Evolutionary conservation across 1,140 invertebrate species (phyloP), one percentile per base, ranked within the genome.

Genomic region (Micrasema minimum): DNA sequence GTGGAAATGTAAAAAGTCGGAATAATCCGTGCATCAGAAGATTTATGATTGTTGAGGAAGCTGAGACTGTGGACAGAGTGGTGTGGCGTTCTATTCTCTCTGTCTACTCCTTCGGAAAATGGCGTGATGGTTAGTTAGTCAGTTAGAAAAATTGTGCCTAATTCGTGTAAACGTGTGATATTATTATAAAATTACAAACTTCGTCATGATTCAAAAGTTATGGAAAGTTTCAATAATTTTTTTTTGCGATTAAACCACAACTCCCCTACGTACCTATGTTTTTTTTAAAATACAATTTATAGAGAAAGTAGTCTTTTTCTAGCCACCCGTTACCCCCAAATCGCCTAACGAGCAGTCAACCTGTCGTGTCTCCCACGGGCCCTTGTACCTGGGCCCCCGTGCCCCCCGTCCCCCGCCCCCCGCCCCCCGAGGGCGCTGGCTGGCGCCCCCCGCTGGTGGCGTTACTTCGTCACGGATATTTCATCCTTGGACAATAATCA

Each of bases 301-400:
- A 57, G 18, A 16, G n/a, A 16, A 35, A 35, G 26, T n/a, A 22
- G 23, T 11, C 20, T 10, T 5, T 12, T 23, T 26, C 7, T 12
- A 22, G 22, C 18, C 50, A 12, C 11, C 50, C 18, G 22, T 18
- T 51, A 26, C 10, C 12, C 10, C 50, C n/a, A 18, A 37, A n/a
- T 18, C n/a, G 14, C 53, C 37, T 37, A 57, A 57, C 53, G 26
- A 57, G 11, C 23, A 37, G 16, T 1, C 57, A 62, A 41, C 57
- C 57, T 62, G 57, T 62, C 37, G 38, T 43, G 57, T 45, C 37
- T 45, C 57, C 38, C 41, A 62, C 41, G 41, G 37, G 57, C 41
- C 23, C 57, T 31, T 57, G 35, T 57, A 35, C 18, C 50, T 51
- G 53, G 14, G 26, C 20, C 23, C 53, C 9, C 41, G 12, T 6